These are phyloP conservation scores for Sceloporus tristichus DNA, from an alignment of 2,113 vertebrate genomes.

Conservation along the genomic window DNA sequence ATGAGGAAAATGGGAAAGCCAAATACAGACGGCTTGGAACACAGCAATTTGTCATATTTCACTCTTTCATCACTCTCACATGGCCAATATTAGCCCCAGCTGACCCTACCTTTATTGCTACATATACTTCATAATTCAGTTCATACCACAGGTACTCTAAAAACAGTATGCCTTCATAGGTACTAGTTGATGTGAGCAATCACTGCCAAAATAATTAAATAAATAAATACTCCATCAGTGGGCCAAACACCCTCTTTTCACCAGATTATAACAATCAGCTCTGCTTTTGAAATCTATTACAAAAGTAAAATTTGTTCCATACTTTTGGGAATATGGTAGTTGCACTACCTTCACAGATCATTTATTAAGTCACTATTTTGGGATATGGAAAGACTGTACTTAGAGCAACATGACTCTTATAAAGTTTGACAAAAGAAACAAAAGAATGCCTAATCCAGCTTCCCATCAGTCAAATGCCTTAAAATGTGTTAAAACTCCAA, in stretches of 20 bases:
- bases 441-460: no score
- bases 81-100: not conserved
- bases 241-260: not conserved
- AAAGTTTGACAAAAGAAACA: not conserved
- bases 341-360: no score
- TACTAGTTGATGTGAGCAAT: not conserved
- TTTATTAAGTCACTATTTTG: not conserved
- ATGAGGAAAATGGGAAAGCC: constrained; percentile 12
- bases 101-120: not conserved
- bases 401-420: not conserved
- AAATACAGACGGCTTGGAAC: constrained; percentile 5
- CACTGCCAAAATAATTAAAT: not conserved
- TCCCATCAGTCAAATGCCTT: no score
- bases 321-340: not conserved
- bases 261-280: not conserved
- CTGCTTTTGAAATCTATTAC: not conserved
- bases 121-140: constrained; percentile 12
- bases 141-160: not conserved
- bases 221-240: no score
- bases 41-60: constrained; percentile 25
- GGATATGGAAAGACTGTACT: not conserved
- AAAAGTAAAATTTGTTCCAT: not conserved
- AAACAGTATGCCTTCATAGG: not conserved
- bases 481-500: no score
- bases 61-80: not conserved